These are phyloP conservation scores for Amblyteles armatorius DNA, from an alignment of 2,888 invertebrate genomes.

Conservation along the genomic window DNA sequence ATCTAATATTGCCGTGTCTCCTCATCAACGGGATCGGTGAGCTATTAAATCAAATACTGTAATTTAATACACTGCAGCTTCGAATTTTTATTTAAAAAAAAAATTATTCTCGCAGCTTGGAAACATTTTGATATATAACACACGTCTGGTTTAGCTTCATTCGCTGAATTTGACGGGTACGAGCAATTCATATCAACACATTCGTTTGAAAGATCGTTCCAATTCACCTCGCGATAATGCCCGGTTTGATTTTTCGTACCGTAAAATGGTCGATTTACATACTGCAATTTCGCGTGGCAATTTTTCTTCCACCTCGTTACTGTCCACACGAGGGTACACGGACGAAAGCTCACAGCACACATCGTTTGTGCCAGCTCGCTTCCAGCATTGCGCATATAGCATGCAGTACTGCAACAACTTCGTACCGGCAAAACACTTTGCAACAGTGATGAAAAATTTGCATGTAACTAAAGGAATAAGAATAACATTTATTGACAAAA, in stretches of 20 bases:
- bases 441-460: neutral
- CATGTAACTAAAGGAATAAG: neutral
- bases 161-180: neutral
- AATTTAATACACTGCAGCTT: neutral
- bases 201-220: neutral
- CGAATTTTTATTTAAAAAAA: neutral
- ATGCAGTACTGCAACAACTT: neutral
- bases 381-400: neutral
- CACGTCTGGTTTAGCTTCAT: neutral
- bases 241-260: neutral
- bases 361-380: neutral
- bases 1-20: constrained; percentile 93
- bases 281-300: neutral
- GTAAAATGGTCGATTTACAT: neutral
- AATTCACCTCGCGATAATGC: neutral
- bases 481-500: too few species aligned
- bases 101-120: neutral
- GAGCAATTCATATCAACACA: neutral
- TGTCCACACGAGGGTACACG: neutral
- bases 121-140: neutral
- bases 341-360: neutral
- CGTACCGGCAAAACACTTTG: neutral
- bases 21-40: constrained; percentile 94
- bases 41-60: constrained; percentile 69
- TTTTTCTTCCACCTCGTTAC: neutral